These are phyloP conservation scores for Poeciliopsis turrubarensis DNA, from an alignment of 2,113 vertebrate species.

Conservation along the genomic window DNA sequence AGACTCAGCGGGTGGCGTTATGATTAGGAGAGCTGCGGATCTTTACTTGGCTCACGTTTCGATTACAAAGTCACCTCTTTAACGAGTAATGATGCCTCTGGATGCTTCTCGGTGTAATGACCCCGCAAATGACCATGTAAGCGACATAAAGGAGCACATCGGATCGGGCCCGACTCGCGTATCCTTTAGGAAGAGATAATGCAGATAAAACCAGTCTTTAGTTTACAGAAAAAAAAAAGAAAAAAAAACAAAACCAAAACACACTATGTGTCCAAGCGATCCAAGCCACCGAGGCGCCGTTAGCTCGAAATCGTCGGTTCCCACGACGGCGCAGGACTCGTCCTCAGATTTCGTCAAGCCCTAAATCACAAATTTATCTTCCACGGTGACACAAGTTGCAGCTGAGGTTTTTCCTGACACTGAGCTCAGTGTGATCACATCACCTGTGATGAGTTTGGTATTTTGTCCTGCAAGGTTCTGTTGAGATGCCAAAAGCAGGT, in stretches of 20 bases:
- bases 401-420: too few relatives aligned
- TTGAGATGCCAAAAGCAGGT: background rate
- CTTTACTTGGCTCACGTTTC: background rate
- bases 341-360: background rate
- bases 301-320: background rate
- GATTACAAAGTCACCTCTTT: background rate
- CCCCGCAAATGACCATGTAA: background rate
- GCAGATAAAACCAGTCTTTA: background rate
- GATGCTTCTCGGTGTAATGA: background rate
- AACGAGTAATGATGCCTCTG: background rate
- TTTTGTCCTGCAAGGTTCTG: too few relatives aligned
- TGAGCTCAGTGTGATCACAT: too few relatives aligned
- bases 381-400: too few relatives aligned
- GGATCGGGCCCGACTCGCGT: background rate
- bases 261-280: background rate
- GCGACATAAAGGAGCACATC: background rate
- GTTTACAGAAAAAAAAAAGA: background rate
- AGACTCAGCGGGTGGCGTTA: constrained; percentile 29
- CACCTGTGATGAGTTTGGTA: too few relatives aligned
- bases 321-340: background rate
- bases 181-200: background rate
- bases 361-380: too few relatives aligned
- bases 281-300: background rate
- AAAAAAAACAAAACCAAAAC: too few relatives aligned
- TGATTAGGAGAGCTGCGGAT: constrained; percentile 2